phyloP scores from a whole-genome alignment of 2,797 vertebrate genomes.

The Falco concolor region DNA sequence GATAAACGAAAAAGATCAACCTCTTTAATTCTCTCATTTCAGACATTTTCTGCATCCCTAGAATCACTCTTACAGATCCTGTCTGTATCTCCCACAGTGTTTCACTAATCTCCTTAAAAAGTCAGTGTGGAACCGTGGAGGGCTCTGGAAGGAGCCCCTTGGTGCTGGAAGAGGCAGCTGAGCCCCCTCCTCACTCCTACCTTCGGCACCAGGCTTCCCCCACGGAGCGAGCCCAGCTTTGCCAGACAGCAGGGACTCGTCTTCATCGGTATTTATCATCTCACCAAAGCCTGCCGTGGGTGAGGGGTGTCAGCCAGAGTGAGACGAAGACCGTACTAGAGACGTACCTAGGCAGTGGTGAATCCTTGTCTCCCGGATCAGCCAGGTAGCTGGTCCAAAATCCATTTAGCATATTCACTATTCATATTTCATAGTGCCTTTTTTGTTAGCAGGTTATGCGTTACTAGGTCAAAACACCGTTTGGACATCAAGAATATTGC shows the following conservation, averaged over 20 bases:
- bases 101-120: conserved; percentile 35
- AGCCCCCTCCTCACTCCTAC: neutral
- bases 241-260: neutral
- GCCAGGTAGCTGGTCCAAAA: neutral
- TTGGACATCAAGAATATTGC: neutral
- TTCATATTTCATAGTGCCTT: neutral
- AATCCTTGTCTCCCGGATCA: neutral
- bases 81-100: neutral
- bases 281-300: neutral
- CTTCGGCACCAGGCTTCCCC: neutral
- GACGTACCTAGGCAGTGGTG: neutral
- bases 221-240: neutral
- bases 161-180: neutral
- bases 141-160: neutral
- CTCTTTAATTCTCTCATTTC: conserved; percentile 33
- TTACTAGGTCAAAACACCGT: neutral
- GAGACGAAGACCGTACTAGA: neutral
- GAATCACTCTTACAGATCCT: neutral
- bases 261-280: neutral
- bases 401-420: neutral
- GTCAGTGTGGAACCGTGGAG: neutral
- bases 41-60: conserved; percentile 32
- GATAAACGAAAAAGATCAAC: conserved; percentile 50
- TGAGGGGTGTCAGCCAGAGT: neutral
- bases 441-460: neutral